Conservation (phyloP, 2,888 invertebrate species). For the Spilosoma lubricipeda region DNA sequence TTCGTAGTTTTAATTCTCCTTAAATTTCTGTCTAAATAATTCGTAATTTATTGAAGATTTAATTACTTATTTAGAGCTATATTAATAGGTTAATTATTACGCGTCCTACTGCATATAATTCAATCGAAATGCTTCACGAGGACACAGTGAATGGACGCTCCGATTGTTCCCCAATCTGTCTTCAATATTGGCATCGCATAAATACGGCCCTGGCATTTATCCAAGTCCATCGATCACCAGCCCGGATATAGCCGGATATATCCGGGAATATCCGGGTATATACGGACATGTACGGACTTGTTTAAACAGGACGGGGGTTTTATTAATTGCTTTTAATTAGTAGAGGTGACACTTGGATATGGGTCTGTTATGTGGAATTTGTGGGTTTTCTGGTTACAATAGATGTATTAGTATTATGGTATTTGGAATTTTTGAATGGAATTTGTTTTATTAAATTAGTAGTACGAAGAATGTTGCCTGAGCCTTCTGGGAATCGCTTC, state of each 20-base stretch:
- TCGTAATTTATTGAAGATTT: neutral
- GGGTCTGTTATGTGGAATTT: slow-evolving; percentile 11
- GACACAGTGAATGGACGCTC: neutral
- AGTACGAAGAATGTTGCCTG: neutral
- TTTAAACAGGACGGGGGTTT: slow-evolving; percentile 3
- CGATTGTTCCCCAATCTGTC: slow-evolving; percentile 34
- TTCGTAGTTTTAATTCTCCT: too few relatives aligned
- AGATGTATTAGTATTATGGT: neutral
- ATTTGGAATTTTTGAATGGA: neutral
- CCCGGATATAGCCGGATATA: slow-evolving; percentile 22
- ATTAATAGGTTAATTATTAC: neutral
- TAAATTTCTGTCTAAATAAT: neutral
- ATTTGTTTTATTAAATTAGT: neutral
- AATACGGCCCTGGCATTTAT: slow-evolving; percentile 42
- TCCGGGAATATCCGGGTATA: slow-evolving; percentile 26
- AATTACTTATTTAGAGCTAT: neutral
- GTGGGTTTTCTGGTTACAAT: slow-evolving; percentile 1
- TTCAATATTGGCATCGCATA: slow-evolving; percentile 38
- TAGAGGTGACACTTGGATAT: slow-evolving; percentile 14
- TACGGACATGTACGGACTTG: slow-evolving; percentile 4
- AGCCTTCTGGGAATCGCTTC: neutral
- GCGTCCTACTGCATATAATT: neutral
- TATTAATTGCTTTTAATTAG: slow-evolving; percentile 45
- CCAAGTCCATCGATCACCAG: slow-evolving; percentile 40
- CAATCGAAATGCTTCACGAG: neutral